A percentile compares a stretch with the other conserved stretches of the same genome.
These are phyloP conservation scores for Felis chaus DNA, from an alignment of 2,113 vertebrate genomes.

Conservation along the genomic window DNA sequence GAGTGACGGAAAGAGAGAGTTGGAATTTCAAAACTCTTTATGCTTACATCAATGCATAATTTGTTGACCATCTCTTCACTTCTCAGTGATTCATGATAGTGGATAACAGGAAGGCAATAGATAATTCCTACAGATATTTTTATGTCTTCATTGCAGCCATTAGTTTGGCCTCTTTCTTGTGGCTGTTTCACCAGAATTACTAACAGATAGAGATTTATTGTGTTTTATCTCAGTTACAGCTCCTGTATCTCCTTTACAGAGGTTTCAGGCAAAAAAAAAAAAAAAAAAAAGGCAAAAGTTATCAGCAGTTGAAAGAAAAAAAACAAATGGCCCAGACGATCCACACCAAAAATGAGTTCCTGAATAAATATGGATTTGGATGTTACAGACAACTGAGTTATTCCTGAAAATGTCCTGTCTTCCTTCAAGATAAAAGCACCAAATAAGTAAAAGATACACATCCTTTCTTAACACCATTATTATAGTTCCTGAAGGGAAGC, in stretches of 20 bases:
- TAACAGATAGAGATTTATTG: not conserved
- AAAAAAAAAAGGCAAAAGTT: not conserved
- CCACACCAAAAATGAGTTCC: not conserved
- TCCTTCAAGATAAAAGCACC: not conserved
- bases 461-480: not conserved
- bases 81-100: not conserved
- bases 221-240: not conserved
- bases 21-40: not conserved
- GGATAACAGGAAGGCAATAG: not conserved
- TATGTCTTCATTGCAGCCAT: not conserved
- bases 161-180: not conserved
- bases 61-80: not conserved
- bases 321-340: not conserved
- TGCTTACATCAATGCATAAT: not conserved
- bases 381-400: not conserved
- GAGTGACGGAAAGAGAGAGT: not conserved
- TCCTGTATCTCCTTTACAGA: not conserved
- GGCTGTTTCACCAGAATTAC: not conserved
- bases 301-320: not conserved
- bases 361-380: not conserved
- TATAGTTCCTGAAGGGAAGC: not conserved
- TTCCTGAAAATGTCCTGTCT: not conserved
- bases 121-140: not conserved
- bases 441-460: not conserved
- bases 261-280: constrained; percentile 10